Conservation (phyloP, 2,797 vertebrate species). For the Triplophysa yarkandensis region DNA sequence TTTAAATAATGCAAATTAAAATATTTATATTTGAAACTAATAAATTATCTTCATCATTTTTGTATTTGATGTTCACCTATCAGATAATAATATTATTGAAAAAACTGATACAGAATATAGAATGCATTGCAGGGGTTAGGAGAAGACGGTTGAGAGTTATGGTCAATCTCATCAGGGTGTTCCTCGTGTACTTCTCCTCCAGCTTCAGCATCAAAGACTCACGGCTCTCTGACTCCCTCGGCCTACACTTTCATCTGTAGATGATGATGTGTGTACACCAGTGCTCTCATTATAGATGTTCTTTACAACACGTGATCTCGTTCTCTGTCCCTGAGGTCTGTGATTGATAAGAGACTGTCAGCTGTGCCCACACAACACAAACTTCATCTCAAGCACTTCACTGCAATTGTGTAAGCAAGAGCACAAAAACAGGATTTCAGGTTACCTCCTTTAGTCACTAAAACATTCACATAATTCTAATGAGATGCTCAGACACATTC, state of each 20-base stretch:
- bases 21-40: too few relatives aligned
- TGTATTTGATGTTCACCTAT: neutral
- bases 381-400: neutral
- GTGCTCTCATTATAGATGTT: constrained; percentile 7
- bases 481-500: constrained; percentile 38
- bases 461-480: constrained; percentile 44
- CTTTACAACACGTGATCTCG: neutral
- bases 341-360: neutral
- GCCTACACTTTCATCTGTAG: neutral
- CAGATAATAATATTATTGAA: neutral
- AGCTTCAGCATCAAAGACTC: neutral
- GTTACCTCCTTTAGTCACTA: too few relatives aligned
- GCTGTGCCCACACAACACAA: neutral
- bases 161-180: neutral
- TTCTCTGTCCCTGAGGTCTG: neutral
- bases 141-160: neutral
- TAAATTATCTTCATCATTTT: too few relatives aligned
- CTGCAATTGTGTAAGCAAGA: too few relatives aligned
- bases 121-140: neutral
- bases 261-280: neutral
- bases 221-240: neutral
- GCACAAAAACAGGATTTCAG: too few relatives aligned
- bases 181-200: neutral
- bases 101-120: neutral
- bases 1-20: too few relatives aligned